Percentiles rank a stretch among this genome's conserved stretches.
phyloP scores from a whole-genome alignment of 2,888 invertebrate species.

The Anodontia alba region DNA sequence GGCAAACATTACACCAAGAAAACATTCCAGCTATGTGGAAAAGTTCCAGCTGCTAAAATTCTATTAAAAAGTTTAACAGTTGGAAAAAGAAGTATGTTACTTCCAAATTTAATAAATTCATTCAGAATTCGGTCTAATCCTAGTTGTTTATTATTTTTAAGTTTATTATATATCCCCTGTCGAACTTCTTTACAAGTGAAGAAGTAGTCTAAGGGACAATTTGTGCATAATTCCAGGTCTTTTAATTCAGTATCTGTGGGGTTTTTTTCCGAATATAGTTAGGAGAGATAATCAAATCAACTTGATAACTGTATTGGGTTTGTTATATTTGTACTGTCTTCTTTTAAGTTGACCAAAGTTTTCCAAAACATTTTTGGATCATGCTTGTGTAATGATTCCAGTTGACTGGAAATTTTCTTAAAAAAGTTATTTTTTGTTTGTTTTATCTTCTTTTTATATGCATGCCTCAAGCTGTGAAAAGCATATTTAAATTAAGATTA shows the following conservation, averaged over 20 bases:
- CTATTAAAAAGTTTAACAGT: slow-evolving; percentile 28
- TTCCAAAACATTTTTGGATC: too few relatives aligned
- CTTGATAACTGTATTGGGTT: neutral
- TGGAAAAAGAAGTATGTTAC: slow-evolving; percentile 2
- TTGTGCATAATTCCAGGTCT: neutral
- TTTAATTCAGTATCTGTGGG: too few relatives aligned
- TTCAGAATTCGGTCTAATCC: slow-evolving; percentile 7
- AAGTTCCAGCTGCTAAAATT: neutral
- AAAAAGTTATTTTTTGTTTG: neutral
- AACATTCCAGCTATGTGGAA: slow-evolving; percentile 22
- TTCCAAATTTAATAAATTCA: slow-evolving; percentile 22
- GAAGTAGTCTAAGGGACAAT: neutral
- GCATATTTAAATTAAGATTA: neutral
- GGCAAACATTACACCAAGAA: slow-evolving; percentile 14
- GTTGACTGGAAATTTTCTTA: neutral
- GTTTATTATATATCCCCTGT: neutral
- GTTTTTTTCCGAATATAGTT: neutral
- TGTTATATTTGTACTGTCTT: neutral
- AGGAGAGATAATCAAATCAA: neutral
- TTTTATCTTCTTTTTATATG: neutral
- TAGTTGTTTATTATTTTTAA: slow-evolving; percentile 21
- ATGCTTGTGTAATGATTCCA: neutral
- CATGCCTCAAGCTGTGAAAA: neutral
- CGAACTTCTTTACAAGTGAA: neutral
- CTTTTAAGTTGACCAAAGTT: too few relatives aligned